These are phyloP conservation scores for Mongoloraphidia duomilia DNA, from an alignment of 2,888 invertebrate genomes.

Conservation along the genomic window DNA sequence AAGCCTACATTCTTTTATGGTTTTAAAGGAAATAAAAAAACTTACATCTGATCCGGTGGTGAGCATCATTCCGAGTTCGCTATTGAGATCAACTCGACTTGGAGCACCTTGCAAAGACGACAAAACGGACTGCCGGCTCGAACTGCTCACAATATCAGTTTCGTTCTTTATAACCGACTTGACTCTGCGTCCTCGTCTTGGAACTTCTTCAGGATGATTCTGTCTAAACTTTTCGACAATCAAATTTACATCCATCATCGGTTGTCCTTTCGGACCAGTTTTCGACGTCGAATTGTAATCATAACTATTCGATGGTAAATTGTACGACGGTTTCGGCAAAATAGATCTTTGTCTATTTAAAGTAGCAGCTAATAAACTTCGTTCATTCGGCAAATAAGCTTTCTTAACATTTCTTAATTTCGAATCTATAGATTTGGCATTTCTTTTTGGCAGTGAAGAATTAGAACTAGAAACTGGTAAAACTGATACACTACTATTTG, in stretches of 20 bases:
- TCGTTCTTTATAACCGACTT: conserved; percentile 34
- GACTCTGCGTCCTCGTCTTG: conserved; percentile 49
- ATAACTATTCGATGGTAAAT: background rate
- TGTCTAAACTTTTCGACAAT: conserved; percentile 50
- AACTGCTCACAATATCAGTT: conserved; percentile 10
- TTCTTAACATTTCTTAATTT: no score
- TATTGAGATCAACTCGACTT: conserved; percentile 21
- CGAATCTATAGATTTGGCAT: no score
- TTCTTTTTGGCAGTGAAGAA: background rate
- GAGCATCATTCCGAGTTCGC: conserved; percentile 25
- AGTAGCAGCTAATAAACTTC: background rate
- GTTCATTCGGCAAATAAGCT: background rate
- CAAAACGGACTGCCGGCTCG: background rate
- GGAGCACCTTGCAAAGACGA: conserved; percentile 6
- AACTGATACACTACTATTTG: conserved; percentile 4
- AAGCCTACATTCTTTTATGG: no score
- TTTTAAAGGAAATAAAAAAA: conserved; percentile 5
- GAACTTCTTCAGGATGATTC: conserved; percentile 58
- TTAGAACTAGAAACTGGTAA: background rate
- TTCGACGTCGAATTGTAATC: conserved; percentile 1
- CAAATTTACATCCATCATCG: conserved; percentile 68
- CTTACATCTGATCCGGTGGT: conserved; percentile 25
- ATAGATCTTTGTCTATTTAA: conserved; percentile 21
- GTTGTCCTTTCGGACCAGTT: conserved; percentile 18
- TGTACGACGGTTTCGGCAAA: conserved; percentile 26